These are phyloP conservation scores for Malthinus seriepunctatus DNA, from an alignment of 2,888 invertebrate species.

Conservation along the genomic window DNA sequence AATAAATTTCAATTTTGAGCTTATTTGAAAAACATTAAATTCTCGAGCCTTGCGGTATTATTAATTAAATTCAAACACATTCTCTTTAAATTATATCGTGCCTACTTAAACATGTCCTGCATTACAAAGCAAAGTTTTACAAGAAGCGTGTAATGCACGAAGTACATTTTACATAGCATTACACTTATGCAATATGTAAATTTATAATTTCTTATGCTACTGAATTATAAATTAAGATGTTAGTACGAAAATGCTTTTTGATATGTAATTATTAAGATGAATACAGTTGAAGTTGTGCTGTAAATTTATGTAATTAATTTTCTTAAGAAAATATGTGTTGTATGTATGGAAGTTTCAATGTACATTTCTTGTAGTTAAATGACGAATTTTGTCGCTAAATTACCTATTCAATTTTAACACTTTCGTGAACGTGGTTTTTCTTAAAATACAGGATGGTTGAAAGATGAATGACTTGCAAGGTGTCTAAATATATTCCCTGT, in stretches of 20 bases:
- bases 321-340: neutral
- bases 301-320: slow-evolving; percentile 16
- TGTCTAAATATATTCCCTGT: too few species aligned
- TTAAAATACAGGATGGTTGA: too few species aligned
- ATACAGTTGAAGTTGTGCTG: slow-evolving; percentile 6
- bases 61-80: slow-evolving; percentile 7
- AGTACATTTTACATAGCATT: slow-evolving; percentile 8
- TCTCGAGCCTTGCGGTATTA: neutral
- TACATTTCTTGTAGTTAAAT: too few species aligned
- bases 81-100: slow-evolving; percentile 3
- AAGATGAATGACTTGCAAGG: too few species aligned
- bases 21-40: neutral
- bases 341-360: slow-evolving; percentile 1
- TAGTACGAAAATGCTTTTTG: slow-evolving; percentile 1
- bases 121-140: neutral
- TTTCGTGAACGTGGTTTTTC: too few species aligned
- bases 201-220: slow-evolving; percentile 5
- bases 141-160: slow-evolving; percentile 3
- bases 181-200: slow-evolving; percentile 10
- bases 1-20: slow-evolving; percentile 6
- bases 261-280: slow-evolving; percentile 12
- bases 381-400: too few species aligned
- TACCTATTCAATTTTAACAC: too few species aligned
- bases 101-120: neutral
- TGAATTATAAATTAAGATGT: slow-evolving; percentile 1